These are phyloP conservation scores for Hecatera dysodea DNA, from an alignment of 2,888 invertebrate genomes.

Conservation along the genomic window DNA sequence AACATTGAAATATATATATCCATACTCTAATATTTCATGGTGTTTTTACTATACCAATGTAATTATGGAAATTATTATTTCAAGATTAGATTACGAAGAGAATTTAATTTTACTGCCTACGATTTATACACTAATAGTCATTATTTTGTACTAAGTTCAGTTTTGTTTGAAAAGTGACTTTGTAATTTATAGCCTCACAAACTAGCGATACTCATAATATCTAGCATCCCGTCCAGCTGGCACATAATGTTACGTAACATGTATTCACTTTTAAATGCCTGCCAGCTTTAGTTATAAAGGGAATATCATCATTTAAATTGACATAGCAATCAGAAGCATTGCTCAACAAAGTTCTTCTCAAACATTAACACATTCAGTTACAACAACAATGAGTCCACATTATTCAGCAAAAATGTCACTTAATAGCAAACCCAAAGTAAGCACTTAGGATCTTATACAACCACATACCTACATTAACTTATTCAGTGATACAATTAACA, in stretches of 20 bases:
- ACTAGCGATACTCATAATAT: constrained; percentile 1
- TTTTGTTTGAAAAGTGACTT: constrained; percentile 20
- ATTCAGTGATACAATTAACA: not conserved
- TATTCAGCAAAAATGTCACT: constrained; percentile 17
- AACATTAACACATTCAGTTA: not conserved
- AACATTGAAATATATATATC: constrained; percentile 16
- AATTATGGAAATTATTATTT: constrained; percentile 25
- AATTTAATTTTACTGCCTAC: constrained; percentile 15
- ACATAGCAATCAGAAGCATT: constrained; percentile 12
- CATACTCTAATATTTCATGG: constrained; percentile 26
- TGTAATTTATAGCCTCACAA: constrained; percentile 8
- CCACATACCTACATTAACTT: not conserved
- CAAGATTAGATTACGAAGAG: constrained; percentile 43
- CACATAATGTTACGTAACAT: constrained; percentile 30
- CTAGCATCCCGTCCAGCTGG: not conserved
- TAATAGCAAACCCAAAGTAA: constrained; percentile 26
- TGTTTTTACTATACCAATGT: constrained; percentile 23
- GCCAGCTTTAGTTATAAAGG: not conserved
- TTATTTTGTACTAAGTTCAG: constrained; percentile 1
- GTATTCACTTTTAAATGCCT: constrained; percentile 14
- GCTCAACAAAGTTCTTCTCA: not conserved
- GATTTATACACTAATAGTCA: constrained; percentile 14
- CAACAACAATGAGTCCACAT: not conserved
- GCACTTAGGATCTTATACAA: not conserved
- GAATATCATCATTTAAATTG: not conserved